Base-by-base conservation (phyloP, 2,888 invertebrate genomes). In the Lithosia quadra region DNA sequence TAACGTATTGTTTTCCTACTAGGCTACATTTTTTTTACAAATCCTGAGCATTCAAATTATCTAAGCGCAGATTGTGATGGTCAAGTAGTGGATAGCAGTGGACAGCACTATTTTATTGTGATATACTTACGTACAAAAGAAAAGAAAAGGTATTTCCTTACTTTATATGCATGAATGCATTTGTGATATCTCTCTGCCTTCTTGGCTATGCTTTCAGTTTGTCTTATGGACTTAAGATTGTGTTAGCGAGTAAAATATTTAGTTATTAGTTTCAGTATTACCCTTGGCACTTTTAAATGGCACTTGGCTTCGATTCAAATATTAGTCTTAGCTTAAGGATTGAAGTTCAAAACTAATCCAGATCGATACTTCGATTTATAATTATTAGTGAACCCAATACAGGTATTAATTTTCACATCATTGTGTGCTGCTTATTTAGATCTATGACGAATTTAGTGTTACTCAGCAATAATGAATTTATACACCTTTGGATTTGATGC, bases 301-400 rank as follows among this genome's bases (percentile, higher is more conserved):
- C 78, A 88, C 79, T 90, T 91, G 91, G 91, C 91, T 75, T 71
- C 57, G 76, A 78, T 88, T 91, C 91, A 91, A 91, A 74, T 67
- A 77, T 75, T 65, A 76, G 81, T 78, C 68, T 76, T 70, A 53
- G 78, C 81, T 84, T 82, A 82, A 78, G 76, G 77, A 79, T 68
- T 70, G 76, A 76, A 75, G 73, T 82, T 81, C 74, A 80, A 80
- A 78, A 80, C 68, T 73, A 68, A 74, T 72, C 68, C 77, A 79
- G 79, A 78, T 76, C 43, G 33, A 0, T 70, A 49, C 33, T n/a
- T 18, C 55, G 55, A 49, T 49, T 5, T 24, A 36, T 59, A 28
- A 59, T 39, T 9, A 61, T 64, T 24, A 28, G 43, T 43, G 55
- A 43, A 58, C 56, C 55, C 22, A 36, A 58, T 5, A 60, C 55